These are phyloP conservation scores for Mythimna vitellina DNA, from an alignment of 2,888 invertebrate species.

Conservation along the genomic window DNA sequence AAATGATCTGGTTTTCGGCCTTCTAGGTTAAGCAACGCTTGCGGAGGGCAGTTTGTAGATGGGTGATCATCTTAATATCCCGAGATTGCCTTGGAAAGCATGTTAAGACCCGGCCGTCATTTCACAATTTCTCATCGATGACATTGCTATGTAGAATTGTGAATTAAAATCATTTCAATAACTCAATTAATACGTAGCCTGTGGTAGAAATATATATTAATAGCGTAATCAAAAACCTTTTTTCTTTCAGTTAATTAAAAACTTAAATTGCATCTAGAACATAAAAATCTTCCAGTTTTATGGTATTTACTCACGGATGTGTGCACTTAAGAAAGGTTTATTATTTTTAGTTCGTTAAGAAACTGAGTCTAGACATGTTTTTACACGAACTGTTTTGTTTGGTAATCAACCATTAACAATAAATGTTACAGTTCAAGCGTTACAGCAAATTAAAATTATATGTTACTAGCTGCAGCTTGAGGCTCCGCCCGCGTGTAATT, in stretches of 20 bases:
- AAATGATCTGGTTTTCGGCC: no score
- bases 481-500: no score
- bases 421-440: slow-evolving; percentile 1
- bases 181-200: not conserved
- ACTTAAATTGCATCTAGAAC: slow-evolving; percentile 27
- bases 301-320: slow-evolving; percentile 39
- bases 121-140: no score
- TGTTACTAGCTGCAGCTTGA: no score
- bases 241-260: slow-evolving; percentile 16
- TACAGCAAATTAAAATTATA: not conserved
- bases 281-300: slow-evolving; percentile 38
- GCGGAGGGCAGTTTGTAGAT: no score
- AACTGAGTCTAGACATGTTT: slow-evolving; percentile 52
- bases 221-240: slow-evolving; percentile 1
- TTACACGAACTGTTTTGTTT: slow-evolving; percentile 27
- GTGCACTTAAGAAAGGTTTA: slow-evolving; percentile 30
- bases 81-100: no score
- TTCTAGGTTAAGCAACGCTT: no score
- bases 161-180: no score
- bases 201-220: not conserved
- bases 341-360: slow-evolving; percentile 38
- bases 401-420: slow-evolving; percentile 5
- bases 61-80: no score
- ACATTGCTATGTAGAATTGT: no score
- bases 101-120: no score